These are phyloP conservation scores for Noctua janthe DNA, from an alignment of 2,888 invertebrate genomes.

Conservation along the genomic window DNA sequence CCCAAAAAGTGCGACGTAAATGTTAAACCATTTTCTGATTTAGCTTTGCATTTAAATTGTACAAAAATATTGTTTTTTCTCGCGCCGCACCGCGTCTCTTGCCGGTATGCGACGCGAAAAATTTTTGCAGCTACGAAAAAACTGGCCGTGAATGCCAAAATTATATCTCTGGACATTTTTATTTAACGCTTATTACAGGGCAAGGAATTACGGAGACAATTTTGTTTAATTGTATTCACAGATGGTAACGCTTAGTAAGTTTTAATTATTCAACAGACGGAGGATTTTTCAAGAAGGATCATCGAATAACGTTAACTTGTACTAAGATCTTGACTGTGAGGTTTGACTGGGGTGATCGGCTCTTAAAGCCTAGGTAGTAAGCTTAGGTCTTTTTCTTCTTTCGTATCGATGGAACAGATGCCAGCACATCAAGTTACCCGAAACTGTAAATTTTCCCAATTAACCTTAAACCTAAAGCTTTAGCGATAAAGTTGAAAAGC, in stretches of 20 bases:
- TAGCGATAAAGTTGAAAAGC: too few species aligned
- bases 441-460: too few species aligned
- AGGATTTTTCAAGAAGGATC: background rate
- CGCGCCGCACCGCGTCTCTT: conserved; percentile 41
- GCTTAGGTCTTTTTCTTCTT: background rate
- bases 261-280: background rate
- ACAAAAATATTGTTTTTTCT: conserved; percentile 56
- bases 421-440: too few species aligned
- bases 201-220: conserved; percentile 18
- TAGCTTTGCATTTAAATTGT: conserved; percentile 63
- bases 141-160: conserved; percentile 55
- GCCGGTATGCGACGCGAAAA: conserved; percentile 46
- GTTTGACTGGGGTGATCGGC: background rate
- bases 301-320: background rate
- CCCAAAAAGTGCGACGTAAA: conserved; percentile 51
- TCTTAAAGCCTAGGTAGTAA: background rate
- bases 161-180: conserved; percentile 55
- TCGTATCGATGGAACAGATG: background rate
- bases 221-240: conserved; percentile 22
- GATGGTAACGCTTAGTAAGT: background rate
- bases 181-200: conserved; percentile 51
- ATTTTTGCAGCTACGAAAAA: conserved; percentile 45
- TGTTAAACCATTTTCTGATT: conserved; percentile 55
- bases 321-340: background rate
- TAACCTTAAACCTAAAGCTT: too few species aligned